Conservation (phyloP, 1,140 invertebrate genomes). For the Dendroctonus ponderosae region DNA sequence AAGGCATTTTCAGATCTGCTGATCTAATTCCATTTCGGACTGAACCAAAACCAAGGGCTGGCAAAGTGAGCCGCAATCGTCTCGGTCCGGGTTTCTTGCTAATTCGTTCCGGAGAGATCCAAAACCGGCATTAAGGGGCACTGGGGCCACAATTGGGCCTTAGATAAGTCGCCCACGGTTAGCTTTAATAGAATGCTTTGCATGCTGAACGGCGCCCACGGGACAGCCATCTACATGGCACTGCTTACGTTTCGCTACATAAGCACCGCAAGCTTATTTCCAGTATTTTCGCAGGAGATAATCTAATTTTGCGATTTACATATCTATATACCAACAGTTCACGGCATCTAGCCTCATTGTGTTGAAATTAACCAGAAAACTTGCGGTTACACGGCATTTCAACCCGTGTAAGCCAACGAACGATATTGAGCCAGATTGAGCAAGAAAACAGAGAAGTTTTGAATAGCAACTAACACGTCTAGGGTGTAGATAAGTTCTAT, state of each 20-base stretch:
- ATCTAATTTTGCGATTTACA: too few species aligned
- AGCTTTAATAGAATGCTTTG: conserved; percentile 39
- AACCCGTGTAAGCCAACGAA: too few species aligned
- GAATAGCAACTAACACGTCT: too few species aligned
- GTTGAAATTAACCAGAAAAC: too few species aligned
- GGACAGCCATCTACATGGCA: conserved; percentile 1
- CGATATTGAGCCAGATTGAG: too few species aligned
- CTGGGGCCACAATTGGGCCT: conserved; percentile 8
- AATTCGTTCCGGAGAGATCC: conserved; percentile 19
- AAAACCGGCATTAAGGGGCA: conserved; percentile 7
- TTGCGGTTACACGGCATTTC: too few species aligned
- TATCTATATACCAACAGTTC: too few species aligned
- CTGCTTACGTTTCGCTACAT: neutral
- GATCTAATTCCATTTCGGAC: neutral
- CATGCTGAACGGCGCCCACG: conserved; percentile 33
- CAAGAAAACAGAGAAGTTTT: too few species aligned
- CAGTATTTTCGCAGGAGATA: too few species aligned
- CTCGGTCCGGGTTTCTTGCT: conserved; percentile 11
- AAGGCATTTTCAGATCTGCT: too few species aligned
- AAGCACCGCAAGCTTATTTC: neutral
- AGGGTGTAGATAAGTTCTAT: too few species aligned
- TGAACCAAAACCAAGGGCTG: conserved; percentile 2
- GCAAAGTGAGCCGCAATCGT: conserved; percentile 11
- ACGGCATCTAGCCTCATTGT: too few species aligned
- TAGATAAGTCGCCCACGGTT: conserved; percentile 30